These are phyloP conservation scores for Aleiodes alternator DNA, from an alignment of 2,888 invertebrate genomes.

Conservation along the genomic window DNA sequence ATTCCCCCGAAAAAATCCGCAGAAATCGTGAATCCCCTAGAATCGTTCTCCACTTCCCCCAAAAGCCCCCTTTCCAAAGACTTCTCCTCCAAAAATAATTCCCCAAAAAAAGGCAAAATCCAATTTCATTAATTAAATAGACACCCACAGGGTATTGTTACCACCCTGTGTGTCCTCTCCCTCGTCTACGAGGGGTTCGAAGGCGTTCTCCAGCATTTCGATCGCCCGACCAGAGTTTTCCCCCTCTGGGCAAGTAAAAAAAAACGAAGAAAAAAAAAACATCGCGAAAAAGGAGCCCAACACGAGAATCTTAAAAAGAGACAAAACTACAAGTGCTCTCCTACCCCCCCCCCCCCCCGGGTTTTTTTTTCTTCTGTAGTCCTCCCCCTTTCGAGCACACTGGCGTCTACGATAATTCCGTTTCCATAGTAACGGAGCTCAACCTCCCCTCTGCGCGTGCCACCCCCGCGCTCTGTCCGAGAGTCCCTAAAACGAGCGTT, in stretches of 20 bases:
- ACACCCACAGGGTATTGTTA: slow-evolving; percentile 10
- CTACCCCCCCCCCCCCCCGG: no score
- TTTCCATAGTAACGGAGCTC: slow-evolving; percentile 67
- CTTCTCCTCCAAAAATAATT: no score
- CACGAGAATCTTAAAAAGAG: slow-evolving; percentile 16
- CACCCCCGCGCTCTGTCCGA: slow-evolving; percentile 64
- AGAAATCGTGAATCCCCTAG: no score
- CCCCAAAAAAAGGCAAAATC: no score
- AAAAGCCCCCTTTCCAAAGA: no score
- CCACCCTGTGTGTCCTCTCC: slow-evolving; percentile 15
- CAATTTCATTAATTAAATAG: background rate
- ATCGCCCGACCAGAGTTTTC: background rate
- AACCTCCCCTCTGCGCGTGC: slow-evolving; percentile 62
- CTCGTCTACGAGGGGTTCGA: no score
- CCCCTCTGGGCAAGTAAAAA: slow-evolving; percentile 4
- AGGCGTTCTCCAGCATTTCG: slow-evolving; percentile 31
- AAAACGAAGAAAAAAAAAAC: slow-evolving; percentile 13
- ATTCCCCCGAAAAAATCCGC: no score
- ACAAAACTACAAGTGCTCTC: slow-evolving; percentile 18
- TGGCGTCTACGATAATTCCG: slow-evolving; percentile 63
- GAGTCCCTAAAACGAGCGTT: slow-evolving; percentile 41
- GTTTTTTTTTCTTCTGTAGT: background rate
- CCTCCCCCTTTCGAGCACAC: slow-evolving; percentile 32
- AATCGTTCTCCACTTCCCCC: no score
- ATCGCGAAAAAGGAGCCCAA: background rate